These are phyloP conservation scores for Bovichtus diacanthus DNA, from an alignment of 2,797 vertebrate genomes.

Conservation along the genomic window DNA sequence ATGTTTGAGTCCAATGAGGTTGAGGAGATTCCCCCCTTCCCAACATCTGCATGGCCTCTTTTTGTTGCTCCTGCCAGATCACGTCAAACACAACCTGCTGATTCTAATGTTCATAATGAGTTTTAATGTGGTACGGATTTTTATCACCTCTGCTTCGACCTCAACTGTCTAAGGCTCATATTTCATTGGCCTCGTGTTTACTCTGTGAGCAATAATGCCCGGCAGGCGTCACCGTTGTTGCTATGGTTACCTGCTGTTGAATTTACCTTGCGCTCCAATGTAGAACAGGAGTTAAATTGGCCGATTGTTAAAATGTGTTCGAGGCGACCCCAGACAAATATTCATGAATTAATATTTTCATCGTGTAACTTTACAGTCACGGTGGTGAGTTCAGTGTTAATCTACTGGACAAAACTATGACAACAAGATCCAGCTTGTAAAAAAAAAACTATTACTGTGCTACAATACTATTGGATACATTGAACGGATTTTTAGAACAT, in stretches of 20 bases:
- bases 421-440: conserved; percentile 16
- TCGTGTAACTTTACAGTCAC: neutral
- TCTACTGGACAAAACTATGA: conserved; percentile 7
- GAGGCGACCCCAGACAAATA: neutral
- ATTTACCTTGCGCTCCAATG: neutral
- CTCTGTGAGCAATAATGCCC: conserved; percentile 34
- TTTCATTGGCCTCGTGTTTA: conserved; percentile 4
- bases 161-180: neutral
- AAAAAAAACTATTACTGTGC: neutral
- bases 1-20: neutral
- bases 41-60: neutral
- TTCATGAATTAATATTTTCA: neutral
- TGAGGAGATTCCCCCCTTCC: neutral
- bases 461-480: neutral
- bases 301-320: neutral
- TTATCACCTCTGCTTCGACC: neutral
- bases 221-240: neutral
- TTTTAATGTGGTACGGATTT: neutral
- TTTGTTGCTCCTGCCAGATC: neutral
- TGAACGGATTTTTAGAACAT: neutral
- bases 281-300: neutral
- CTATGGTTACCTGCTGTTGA: conserved; percentile 1
- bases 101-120: neutral
- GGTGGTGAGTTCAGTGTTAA: conserved; percentile 7
- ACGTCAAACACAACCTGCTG: neutral